Evolutionary conservation across 1,140 invertebrate species (phyloP), one percentile per base, ranked within the genome.

Genomic region (Saccostrea cuccullata): DNA sequence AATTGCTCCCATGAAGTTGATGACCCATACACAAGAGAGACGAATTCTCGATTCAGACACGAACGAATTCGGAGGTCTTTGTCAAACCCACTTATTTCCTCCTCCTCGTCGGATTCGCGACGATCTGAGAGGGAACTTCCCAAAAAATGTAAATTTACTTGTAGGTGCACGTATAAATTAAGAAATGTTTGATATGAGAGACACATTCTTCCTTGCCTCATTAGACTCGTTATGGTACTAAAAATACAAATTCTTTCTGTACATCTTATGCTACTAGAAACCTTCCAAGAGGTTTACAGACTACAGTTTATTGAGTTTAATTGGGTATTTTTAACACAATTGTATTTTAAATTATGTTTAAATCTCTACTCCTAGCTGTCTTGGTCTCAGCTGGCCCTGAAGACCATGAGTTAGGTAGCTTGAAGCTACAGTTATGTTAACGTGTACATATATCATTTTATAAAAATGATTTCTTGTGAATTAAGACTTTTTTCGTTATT

Each of bases 81-180:
- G 26, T 77, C 70, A 17, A 77, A 77, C 26, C 70, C 70, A 11
- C 70, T 77, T 12, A 30, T 77, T 30, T 77, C 70, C 23, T 30
- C 70, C 26, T 77, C 70, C 8, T 77, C 70, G 23, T 77, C 70
- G 13, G 70, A 77, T 77, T 77, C 70, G 12, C 23, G 70, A 36
- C 23, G 70, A 77, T 77, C 70, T 17, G 70, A 77, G 12, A 77
- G 70, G 15, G 70, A 77, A 77, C 23, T 77, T 15, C 70, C 70
- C 26, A 77, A 77, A 26, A 77, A 77, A 77, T 77, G 70, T 36
- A 77, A 77, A 77, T 77, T 77, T 36, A 77, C 70, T 9, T 77
- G 70, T 15, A 77, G 70, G 26, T 77, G 70, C 26, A 77, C 70
- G 26, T 77, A 77, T 77, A 77, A 77, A 77, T 36, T 77, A 15